Evolutionary conservation across 2,888 invertebrate species (phyloP).

Genomic region (Tachina fera): DNA sequence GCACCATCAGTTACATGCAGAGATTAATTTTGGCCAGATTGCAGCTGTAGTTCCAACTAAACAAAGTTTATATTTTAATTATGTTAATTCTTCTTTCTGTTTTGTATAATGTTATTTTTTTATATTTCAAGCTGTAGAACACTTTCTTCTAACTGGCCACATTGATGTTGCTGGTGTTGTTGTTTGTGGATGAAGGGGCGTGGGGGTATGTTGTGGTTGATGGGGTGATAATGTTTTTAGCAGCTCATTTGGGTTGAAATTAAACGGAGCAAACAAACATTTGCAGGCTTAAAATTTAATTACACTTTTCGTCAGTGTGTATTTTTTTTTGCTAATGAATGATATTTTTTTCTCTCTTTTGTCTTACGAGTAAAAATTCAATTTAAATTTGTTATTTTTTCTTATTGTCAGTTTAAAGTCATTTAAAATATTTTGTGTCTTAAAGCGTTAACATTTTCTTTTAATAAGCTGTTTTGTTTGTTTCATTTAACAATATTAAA

Average conservation of each 20-base stretch:
- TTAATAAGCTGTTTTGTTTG: constrained; percentile 15
- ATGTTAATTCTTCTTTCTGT: constrained; percentile 51
- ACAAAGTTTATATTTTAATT: constrained; percentile 63
- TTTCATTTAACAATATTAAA: constrained; percentile 60
- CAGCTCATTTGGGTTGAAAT: constrained; percentile 46
- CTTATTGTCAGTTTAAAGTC: constrained; percentile 15
- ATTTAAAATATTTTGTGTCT: constrained; percentile 27
- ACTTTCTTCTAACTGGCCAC: constrained; percentile 15
- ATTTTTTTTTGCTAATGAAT: neutral
- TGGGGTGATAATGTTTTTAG: constrained; percentile 50
- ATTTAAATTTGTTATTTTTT: neutral
- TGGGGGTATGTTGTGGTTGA: constrained; percentile 7
- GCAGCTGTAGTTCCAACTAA: constrained; percentile 26
- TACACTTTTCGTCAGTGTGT: constrained; percentile 46
- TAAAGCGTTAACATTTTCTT: neutral
- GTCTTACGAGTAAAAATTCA: neutral
- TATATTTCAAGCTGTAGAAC: neutral
- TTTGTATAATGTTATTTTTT: neutral
- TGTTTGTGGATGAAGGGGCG: neutral
- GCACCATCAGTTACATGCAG: constrained; percentile 3
- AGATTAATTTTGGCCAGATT: constrained; percentile 9
- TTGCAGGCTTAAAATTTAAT: constrained; percentile 67
- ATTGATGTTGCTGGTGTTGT: constrained; percentile 6
- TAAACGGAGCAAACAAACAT: constrained; percentile 53
- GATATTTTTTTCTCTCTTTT: neutral